Conservation (phyloP, 1,140 invertebrate species). For the Varroa destructor region DNA sequence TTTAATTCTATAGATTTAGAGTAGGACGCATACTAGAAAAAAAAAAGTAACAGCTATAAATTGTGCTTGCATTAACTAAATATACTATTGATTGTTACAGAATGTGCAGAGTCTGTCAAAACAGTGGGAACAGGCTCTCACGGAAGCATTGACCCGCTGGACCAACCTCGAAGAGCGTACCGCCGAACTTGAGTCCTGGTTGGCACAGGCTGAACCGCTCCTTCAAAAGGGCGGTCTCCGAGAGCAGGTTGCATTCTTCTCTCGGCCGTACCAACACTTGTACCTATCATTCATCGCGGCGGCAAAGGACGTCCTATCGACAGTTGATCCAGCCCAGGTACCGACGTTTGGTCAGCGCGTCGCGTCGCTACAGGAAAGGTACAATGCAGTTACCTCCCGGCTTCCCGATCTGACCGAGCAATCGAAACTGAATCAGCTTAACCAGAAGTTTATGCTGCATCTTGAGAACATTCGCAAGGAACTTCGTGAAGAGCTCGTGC, state of each 20-base stretch:
- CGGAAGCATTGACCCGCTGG: constrained; percentile 66
- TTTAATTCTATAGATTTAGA: no score
- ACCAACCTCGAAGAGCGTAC: constrained; percentile 66
- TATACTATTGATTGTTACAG: constrained; percentile 8
- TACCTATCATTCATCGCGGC: constrained; percentile 22
- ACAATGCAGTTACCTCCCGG: background rate
- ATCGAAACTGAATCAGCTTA: constrained; percentile 25
- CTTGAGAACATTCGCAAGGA: constrained; percentile 78
- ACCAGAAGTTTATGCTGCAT: constrained; percentile 61
- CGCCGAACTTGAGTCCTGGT: constrained; percentile 65
- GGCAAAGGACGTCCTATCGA: constrained; percentile 25
- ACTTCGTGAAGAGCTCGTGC: constrained; percentile 47
- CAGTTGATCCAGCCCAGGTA: constrained; percentile 14
- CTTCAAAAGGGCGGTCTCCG: constrained; percentile 65
- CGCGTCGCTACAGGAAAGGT: constrained; percentile 14
- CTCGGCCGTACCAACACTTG: constrained; percentile 40
- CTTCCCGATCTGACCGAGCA: constrained; percentile 19
- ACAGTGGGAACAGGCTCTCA: constrained; percentile 59
- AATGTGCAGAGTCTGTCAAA: constrained; percentile 40
- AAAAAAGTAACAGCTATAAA: no score
- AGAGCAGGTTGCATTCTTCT: constrained; percentile 51
- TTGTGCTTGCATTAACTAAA: no score
- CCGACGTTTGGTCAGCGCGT: background rate
- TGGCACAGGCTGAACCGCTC: constrained; percentile 63
- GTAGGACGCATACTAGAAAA: no score